Percentiles rank a stretch among this genome's conserved stretches.
Conservation (phyloP, 2,888 invertebrate species). For the Phragmatobia fuliginosa region DNA sequence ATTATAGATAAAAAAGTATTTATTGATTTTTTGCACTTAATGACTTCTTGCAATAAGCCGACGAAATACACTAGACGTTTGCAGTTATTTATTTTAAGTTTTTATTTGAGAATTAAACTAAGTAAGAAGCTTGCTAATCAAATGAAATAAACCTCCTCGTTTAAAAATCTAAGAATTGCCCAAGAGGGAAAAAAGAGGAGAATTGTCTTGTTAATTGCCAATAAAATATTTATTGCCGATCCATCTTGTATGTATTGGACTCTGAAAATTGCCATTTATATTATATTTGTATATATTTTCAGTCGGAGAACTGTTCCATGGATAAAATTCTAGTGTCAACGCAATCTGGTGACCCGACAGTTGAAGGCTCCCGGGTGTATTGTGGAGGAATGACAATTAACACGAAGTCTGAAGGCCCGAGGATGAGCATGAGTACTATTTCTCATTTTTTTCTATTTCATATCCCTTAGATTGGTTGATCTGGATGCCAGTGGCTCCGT, state of each 20-base stretch:
- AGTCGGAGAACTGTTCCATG: constrained; percentile 11
- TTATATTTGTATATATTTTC: neutral
- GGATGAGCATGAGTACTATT: constrained; percentile 14
- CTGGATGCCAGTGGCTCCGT: no score
- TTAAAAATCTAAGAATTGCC: neutral
- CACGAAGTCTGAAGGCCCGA: neutral
- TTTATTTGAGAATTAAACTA: no score
- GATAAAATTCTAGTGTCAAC: constrained; percentile 17
- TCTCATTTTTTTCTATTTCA: neutral
- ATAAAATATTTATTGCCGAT: neutral
- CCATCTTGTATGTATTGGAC: neutral
- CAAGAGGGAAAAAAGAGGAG: no score
- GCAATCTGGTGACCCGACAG: neutral
- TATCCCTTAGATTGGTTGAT: no score
- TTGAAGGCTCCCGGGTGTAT: constrained; percentile 6
- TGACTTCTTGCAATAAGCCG: no score
- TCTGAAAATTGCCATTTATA: neutral
- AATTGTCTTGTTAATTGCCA: neutral
- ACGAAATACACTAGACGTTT: no score
- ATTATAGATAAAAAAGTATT: no score
- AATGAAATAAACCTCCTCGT: no score
- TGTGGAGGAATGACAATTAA: constrained; percentile 13
- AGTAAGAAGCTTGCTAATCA: neutral
- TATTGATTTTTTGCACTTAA: no score
- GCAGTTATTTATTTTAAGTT: no score